Evolutionary conservation across 2,113 vertebrate genomes (phyloP).

Genomic region (Vidua macroura): DNA sequence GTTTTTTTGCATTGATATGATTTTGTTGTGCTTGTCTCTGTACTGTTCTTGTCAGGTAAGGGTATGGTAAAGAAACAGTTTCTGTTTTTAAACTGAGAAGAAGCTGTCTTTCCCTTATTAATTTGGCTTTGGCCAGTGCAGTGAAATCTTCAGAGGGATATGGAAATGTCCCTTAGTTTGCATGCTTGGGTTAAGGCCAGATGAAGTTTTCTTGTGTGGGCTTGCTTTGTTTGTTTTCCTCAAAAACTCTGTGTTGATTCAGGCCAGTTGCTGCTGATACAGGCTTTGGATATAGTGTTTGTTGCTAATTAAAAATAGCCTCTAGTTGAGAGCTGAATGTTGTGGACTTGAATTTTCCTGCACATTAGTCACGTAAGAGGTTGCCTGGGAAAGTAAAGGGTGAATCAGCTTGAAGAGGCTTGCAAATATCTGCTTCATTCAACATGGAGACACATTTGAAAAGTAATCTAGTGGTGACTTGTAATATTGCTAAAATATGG

Average conservation of each 20-base stretch:
- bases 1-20: not conserved
- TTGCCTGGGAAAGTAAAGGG: not conserved
- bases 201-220: constrained; percentile 17
- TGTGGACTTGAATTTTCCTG: not conserved
- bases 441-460: not conserved
- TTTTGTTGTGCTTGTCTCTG: not conserved
- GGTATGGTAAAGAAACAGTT: not conserved
- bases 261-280: not conserved
- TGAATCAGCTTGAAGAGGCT: not conserved
- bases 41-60: not conserved
- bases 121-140: not conserved
- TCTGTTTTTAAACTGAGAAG: not conserved
- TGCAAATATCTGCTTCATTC: not conserved
- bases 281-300: not conserved
- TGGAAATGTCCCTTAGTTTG: not conserved
- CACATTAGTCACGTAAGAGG: not conserved
- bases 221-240: constrained; percentile 37
- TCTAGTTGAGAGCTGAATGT: not conserved
- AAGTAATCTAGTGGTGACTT: not conserved
- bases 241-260: constrained; percentile 1
- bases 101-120: not conserved
- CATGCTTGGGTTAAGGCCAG: not conserved
- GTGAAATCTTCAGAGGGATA: not conserved
- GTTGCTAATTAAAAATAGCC: constrained; percentile 24
- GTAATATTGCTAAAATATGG: not conserved